Evolutionary conservation across 2,888 invertebrate species (phyloP).

Genomic region (Tipula confusa): DNA sequence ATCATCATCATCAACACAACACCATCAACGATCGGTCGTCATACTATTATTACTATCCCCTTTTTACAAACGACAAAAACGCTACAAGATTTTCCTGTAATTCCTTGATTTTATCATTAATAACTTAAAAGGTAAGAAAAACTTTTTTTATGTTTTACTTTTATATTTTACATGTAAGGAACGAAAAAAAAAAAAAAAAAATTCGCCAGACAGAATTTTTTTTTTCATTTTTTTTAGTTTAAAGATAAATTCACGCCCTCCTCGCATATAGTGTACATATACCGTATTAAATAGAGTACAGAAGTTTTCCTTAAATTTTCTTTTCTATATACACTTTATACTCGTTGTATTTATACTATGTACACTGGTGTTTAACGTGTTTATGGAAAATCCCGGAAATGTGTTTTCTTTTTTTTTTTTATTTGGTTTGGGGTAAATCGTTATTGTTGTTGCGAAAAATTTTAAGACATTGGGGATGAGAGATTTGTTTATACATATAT

Average conservation of each 20-base stretch:
- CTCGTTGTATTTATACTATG: constrained; percentile 1
- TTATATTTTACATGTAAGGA: constrained; percentile 1
- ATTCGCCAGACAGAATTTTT: background rate
- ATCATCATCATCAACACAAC: background rate
- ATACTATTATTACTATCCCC: too few relatives aligned
- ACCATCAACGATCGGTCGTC: too few relatives aligned
- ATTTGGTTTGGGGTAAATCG: background rate
- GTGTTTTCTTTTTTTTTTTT: background rate
- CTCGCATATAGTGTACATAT: background rate
- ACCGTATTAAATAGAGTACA: background rate
- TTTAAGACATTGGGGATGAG: background rate
- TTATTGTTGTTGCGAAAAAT: background rate
- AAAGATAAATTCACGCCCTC: constrained; percentile 25
- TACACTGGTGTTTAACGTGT: background rate
- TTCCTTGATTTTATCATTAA: background rate
- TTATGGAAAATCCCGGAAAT: constrained; percentile 16
- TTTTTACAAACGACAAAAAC: too few relatives aligned
- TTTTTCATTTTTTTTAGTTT: background rate
- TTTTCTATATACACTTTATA: background rate
- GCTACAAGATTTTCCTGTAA: background rate
- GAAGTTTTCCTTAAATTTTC: background rate
- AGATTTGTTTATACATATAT: background rate
- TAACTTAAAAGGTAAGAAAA: background rate
- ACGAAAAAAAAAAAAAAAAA: background rate
- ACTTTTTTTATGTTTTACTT: background rate